Percentiles rank a stretch among this genome's conserved stretches.
Evolutionary conservation across 2,113 vertebrate species (phyloP).

Genomic region (Chrysemys picta): DNA sequence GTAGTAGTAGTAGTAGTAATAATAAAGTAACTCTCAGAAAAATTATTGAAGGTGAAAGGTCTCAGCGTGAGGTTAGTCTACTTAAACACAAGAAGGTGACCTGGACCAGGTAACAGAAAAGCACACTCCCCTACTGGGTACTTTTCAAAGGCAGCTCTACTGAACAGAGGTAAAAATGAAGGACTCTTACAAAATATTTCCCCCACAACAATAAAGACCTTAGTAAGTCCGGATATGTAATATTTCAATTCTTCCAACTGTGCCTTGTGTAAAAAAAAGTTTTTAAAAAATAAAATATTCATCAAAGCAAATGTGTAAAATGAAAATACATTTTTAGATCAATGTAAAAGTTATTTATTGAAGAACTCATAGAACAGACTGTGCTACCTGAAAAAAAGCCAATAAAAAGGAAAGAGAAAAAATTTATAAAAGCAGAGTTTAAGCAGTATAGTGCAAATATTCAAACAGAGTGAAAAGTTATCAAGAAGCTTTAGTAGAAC

Average conservation of each 20-base stretch:
- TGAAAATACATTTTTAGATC: not conserved
- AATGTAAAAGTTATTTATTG: not conserved
- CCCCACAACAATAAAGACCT: not conserved
- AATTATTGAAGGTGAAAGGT: not conserved
- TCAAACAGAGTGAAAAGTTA: conserved; percentile 45
- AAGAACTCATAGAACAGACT: not conserved
- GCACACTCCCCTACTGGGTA: rapidly evolving
- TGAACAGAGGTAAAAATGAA: conserved; percentile 2
- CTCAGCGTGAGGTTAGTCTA: not conserved
- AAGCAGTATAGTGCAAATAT: conserved; percentile 21
- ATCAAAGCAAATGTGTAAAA: not conserved
- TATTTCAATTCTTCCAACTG: conserved; percentile 4
- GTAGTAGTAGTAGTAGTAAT: not conserved
- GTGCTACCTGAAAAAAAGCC: not conserved
- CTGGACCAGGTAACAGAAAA: not conserved
- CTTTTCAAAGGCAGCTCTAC: not conserved
- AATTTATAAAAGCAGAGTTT: not conserved
- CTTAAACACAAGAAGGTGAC: rapidly evolving
- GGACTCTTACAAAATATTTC: not conserved
- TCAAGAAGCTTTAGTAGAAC: not conserved
- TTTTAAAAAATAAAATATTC: not conserved
- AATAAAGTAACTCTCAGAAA: not conserved
- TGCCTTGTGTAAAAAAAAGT: not conserved
- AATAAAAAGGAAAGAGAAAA: not conserved
- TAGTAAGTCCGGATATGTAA: conserved; percentile 35